Percentiles rank a stretch among this genome's conserved stretches.
These are phyloP conservation scores for Capra hircus DNA, from an alignment of 2,113 vertebrate species.

Conservation along the genomic window DNA sequence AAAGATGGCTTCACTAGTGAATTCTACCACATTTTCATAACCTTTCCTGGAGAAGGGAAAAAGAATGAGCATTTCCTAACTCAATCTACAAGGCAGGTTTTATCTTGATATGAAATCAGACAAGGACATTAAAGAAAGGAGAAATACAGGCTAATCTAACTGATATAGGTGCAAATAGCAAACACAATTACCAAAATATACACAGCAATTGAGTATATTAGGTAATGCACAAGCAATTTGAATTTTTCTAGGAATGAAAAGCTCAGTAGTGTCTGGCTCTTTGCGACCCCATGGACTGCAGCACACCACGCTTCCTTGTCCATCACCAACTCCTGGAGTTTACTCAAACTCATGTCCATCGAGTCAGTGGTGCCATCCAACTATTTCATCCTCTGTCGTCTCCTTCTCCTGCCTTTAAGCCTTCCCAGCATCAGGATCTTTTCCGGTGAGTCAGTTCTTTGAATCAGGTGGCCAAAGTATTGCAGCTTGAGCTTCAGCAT, in stretches of 20 bases:
- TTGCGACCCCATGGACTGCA: not conserved
- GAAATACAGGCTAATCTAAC: not conserved
- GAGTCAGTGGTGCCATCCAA: not conserved
- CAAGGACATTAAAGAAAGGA: not conserved
- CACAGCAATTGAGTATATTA: not conserved
- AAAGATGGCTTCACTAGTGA: not conserved
- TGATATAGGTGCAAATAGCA: not conserved
- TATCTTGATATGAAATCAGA: not conserved
- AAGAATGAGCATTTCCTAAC: not conserved
- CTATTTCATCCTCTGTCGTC: not conserved
- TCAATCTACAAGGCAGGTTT: not conserved
- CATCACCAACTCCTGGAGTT: not conserved
- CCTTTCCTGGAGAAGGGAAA: not conserved
- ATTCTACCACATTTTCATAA: not conserved
- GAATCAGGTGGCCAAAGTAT: not conserved
- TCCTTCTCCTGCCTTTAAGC: not conserved
- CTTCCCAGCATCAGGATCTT: not conserved
- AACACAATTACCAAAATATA: not conserved
- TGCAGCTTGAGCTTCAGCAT: not conserved
- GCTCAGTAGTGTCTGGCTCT: not conserved
- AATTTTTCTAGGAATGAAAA: not conserved
- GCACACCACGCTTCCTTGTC: not conserved
- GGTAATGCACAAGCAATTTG: not conserved
- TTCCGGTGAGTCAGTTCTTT: not conserved
- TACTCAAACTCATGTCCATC: not conserved